Evolutionary conservation across 2,888 invertebrate species (phyloP).

Genomic region (Pammene fasciana): DNA sequence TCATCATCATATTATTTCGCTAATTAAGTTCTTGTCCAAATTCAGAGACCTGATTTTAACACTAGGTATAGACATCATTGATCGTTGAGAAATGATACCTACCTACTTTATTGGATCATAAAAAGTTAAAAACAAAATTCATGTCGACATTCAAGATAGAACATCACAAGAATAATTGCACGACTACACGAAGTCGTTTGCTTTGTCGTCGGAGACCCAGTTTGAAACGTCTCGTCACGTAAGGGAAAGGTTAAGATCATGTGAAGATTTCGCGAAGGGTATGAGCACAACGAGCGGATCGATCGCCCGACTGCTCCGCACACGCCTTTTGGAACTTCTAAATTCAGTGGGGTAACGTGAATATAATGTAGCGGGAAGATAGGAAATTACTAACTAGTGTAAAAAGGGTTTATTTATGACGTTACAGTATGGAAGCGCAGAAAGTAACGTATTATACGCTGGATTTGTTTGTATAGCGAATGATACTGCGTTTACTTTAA

Average conservation of each 20-base stretch:
- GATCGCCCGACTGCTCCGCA: conserved; percentile 29
- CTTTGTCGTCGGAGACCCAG: conserved; percentile 13
- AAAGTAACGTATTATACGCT: background rate
- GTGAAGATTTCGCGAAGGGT: conserved; percentile 29
- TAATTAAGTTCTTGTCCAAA: too few relatives aligned
- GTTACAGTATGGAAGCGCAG: conserved; percentile 9
- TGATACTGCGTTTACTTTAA: background rate
- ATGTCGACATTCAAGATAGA: too few relatives aligned
- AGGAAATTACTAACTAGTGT: conserved; percentile 20
- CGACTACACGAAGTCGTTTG: background rate
- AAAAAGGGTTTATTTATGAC: conserved; percentile 25
- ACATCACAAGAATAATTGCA: background rate
- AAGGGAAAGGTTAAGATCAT: conserved; percentile 45
- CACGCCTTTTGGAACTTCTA: conserved; percentile 25
- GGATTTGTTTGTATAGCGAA: background rate
- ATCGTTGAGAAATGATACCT: too few relatives aligned
- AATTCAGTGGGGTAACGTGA: conserved; percentile 29
- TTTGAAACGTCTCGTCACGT: conserved; percentile 29
- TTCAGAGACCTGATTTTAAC: too few relatives aligned
- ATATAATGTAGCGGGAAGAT: conserved; percentile 32
- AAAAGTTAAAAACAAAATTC: too few relatives aligned
- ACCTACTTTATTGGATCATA: too few relatives aligned
- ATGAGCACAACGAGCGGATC: conserved; percentile 19
- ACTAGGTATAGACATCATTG: too few relatives aligned
- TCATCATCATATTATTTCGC: too few relatives aligned